These are phyloP conservation scores for Noctua comes DNA, from an alignment of 2,888 invertebrate species.

Conservation along the genomic window DNA sequence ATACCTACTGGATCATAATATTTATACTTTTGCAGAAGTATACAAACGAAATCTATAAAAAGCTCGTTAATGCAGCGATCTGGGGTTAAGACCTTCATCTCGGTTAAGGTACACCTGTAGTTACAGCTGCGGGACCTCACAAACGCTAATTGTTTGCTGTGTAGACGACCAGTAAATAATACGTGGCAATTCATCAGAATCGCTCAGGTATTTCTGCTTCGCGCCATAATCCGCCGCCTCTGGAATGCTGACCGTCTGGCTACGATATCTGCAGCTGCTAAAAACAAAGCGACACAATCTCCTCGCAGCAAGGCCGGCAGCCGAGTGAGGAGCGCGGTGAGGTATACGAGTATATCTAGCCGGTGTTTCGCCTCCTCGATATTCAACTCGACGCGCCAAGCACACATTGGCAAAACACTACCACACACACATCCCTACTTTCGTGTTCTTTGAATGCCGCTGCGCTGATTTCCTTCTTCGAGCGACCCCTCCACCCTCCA, in stretches of 20 bases:
- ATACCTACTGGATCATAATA: constrained; percentile 36
- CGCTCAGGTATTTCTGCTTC: constrained; percentile 86
- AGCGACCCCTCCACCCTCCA: constrained; percentile 76
- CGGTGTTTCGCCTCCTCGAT: constrained; percentile 67
- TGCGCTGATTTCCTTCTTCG: constrained; percentile 86
- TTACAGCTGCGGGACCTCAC: constrained; percentile 57
- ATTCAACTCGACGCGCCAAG: constrained; percentile 73
- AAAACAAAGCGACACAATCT: constrained; percentile 76
- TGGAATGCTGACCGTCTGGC: constrained; percentile 87
- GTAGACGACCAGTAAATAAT: constrained; percentile 80
- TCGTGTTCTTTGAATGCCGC: constrained; percentile 80
- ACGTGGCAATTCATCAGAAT: constrained; percentile 84
- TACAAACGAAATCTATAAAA: constrained; percentile 42
- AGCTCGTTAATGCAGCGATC: constrained; percentile 37
- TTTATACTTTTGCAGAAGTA: constrained; percentile 27
- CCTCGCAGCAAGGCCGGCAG: constrained; percentile 71
- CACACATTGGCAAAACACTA: constrained; percentile 76
- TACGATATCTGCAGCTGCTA: constrained; percentile 77
- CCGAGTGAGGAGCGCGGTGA: constrained; percentile 72
- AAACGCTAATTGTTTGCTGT: constrained; percentile 61
- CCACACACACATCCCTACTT: constrained; percentile 77
- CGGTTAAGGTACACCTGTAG: constrained; percentile 44
- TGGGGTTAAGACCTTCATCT: constrained; percentile 51
- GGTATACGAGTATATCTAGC: constrained; percentile 58
- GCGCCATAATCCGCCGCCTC: constrained; percentile 84